These are phyloP conservation scores for Bubo blakistoni DNA, from an alignment of 2,113 vertebrate genomes.

Conservation along the genomic window DNA sequence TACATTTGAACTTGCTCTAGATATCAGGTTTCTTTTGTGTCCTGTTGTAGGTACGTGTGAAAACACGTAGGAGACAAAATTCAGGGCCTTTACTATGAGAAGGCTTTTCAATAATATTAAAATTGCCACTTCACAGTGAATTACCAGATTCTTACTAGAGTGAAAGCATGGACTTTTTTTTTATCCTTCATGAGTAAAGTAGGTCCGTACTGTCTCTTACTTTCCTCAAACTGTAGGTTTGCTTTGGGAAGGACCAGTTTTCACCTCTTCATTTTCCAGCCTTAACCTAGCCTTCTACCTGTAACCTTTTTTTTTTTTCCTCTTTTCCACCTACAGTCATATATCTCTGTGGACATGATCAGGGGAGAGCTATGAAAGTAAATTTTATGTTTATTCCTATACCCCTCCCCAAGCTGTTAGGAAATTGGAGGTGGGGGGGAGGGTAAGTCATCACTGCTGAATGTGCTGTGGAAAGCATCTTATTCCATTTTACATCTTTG, in stretches of 20 bases:
- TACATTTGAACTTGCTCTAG: not conserved
- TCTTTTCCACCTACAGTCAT: not conserved
- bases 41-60: not conserved
- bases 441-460: not conserved
- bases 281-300: not conserved
- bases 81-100: not conserved
- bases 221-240: not conserved
- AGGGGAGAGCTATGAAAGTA: not conserved
- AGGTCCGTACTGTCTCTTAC: not conserved
- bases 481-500: not conserved
- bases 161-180: accelerated
- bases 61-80: not conserved
- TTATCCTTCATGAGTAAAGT: not conserved
- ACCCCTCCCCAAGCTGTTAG: not conserved
- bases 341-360: not conserved
- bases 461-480: not conserved
- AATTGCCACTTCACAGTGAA: not conserved
- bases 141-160: not conserved
- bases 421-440: not conserved
- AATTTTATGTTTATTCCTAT: not conserved
- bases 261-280: not conserved
- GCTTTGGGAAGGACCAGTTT: not conserved
- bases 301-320: not conserved
- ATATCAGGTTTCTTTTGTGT: not conserved
- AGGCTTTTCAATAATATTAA: not conserved